Base-by-base conservation (phyloP, 2,888 invertebrate genomes). In the Xestia rhomboidea region DNA sequence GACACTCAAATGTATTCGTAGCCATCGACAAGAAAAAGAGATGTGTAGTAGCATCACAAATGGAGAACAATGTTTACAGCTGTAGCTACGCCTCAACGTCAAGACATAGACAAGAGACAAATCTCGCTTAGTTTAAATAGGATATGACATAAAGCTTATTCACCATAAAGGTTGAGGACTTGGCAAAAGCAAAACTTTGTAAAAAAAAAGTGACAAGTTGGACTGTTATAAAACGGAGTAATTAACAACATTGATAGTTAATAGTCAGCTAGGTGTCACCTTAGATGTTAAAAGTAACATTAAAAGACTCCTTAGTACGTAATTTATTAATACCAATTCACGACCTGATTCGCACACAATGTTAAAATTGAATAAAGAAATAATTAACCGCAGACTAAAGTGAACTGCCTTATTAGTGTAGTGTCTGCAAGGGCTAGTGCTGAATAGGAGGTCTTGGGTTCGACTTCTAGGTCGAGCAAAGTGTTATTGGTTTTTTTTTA, bases 401-500 rank as follows among this genome's bases (percentile, higher is more conserved):
- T 21, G 21, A 60, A 57, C 27, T 18, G 15, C 2, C 6, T 57
- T 15, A 7, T 57, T 57, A 13, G n/a, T 57, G 54, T 13, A 2
- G 27, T 27, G 27, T 6, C 6, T 0, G 30, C 18, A 60, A 18
- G 8, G 0, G 1, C 3, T 30, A 30, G 3, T 30, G 1, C 8
- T 60, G 10, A 15, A 15, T 0, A 2, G 7, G 57, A 15, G 15
- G 15, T 27, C 15, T 27, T 27, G 13, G 27, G 1, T 60, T 18
- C 0, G 18, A 18, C 1, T 30, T 10, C 1, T 1, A 60, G 30
- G 60, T 30, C 30, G 4, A 21, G n/a, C 30, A 60, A 18, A 60
- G 18, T 30, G 8, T 3, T 30, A 3, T 30, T 6, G 0, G 2
- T 6, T 27, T 57, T 57, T n/a, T n/a, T n/a, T 30, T 60, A 18